Percentiles rank a stretch among this genome's conserved stretches.
These are phyloP conservation scores for Cichlasoma orientale DNA, from an alignment of 2,797 vertebrate species.

Conservation along the genomic window DNA sequence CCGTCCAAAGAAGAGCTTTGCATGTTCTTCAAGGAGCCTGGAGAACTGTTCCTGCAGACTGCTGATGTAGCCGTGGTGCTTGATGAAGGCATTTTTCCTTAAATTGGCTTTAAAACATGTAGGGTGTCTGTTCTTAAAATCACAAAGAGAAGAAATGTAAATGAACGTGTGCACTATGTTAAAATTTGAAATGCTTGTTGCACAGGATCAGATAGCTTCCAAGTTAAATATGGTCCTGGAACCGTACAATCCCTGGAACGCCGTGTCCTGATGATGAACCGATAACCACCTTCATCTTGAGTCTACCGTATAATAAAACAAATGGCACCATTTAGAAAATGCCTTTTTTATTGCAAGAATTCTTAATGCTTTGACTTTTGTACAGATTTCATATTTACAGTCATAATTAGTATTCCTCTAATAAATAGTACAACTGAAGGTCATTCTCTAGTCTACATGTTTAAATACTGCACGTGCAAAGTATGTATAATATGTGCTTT, in stretches of 20 bases:
- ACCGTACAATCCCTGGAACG: not conserved
- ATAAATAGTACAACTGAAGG: conserved; percentile 75
- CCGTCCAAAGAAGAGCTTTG: not conserved
- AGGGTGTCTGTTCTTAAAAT: not conserved
- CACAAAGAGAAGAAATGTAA: fast-evolving
- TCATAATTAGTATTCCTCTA: conserved; percentile 63
- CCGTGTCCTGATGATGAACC: not conserved
- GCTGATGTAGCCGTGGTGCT: no score
- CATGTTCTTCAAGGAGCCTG: not conserved
- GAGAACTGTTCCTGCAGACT: not conserved
- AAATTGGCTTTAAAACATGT: no score
- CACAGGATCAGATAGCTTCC: not conserved
- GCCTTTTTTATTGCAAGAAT: conserved; percentile 92
- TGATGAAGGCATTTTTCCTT: not conserved
- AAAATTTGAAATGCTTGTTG: not conserved
- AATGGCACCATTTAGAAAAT: conserved; percentile 63
- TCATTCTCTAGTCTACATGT: conserved; percentile 67
- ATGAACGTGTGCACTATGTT: not conserved
- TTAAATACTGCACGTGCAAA: conserved; percentile 88
- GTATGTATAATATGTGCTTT: conserved; percentile 71
- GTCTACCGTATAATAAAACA: conserved; percentile 1
- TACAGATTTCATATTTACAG: conserved; percentile 95
- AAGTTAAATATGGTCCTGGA: not conserved
- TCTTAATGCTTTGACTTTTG: conserved; percentile 86
- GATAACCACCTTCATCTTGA: not conserved